Base-by-base conservation (phyloP, 2,113 vertebrate genomes). In the Triplophysa siluroides region DNA sequence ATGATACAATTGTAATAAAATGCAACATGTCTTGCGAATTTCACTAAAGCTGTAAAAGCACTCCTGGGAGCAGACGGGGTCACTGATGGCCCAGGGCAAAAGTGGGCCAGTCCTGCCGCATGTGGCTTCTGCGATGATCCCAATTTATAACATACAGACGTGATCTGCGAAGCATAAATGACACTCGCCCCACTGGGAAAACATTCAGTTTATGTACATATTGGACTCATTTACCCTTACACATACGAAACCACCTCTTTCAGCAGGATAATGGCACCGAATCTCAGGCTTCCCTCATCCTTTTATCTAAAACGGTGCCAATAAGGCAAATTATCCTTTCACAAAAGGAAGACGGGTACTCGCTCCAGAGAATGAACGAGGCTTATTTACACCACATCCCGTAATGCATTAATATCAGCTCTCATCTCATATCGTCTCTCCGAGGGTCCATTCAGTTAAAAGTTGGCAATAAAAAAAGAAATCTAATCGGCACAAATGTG, bases 31-130 rank as follows among this genome's bases (percentile, higher is more conserved):
- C 43, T 26, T 19, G 62, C 5, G 6, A 78, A 67, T 56, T 24
- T 54, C 47, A 33, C 16, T 3, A 1, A 50, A 65, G 62, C n/a
- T 41, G 23, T 68, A 50, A 75, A 78, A 81, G 66, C 14, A 21
- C 21, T 54, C 11, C 14, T 24, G 69, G 29, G 74, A 77, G 43
- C 18, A n/a, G 76, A 19, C 14, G 10, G 64, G 43, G 12, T 72
- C 24, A 41, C 38, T 64, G 18, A 69, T 74, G 67, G 2, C 47
- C 75, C 21, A 24, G 58, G 33, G 14, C 54, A 79, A 76, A 88
- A 84, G 19, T 74, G 73, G 83, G 80, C 70, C 78, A 80, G 43
- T 14, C 14, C 74, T 83, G 83, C 78, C 66, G 71, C 80, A n/a
- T 58, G 19, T 21, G 19, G 54, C 54, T 19, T n/a, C 54, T 58